phyloP scores from a whole-genome alignment of 2,888 invertebrate genomes.

The Ecdyonurus torrentis region DNA sequence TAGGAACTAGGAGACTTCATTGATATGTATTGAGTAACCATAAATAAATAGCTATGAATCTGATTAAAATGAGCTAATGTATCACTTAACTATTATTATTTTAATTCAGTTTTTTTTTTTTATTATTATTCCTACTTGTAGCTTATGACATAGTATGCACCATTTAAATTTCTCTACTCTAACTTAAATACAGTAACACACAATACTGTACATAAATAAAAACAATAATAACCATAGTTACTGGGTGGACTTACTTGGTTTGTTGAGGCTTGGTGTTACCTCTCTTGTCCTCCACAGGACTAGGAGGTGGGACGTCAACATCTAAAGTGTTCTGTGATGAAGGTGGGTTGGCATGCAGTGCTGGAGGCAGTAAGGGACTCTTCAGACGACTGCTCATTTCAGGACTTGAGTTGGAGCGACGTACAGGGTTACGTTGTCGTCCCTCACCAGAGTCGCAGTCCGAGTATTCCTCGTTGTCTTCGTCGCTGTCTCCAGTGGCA shows the following conservation, averaged over 20 bases:
- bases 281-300: slow-evolving; percentile 16
- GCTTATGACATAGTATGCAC: too few relatives aligned
- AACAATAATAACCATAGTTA: too few relatives aligned
- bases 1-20: too few relatives aligned
- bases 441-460: slow-evolving; percentile 13
- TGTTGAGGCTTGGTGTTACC: slow-evolving; percentile 25
- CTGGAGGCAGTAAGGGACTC: slow-evolving; percentile 35
- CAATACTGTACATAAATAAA: too few relatives aligned
- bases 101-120: too few relatives aligned
- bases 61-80: too few relatives aligned
- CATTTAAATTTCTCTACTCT: too few relatives aligned
- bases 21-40: too few relatives aligned
- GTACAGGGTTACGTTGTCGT: slow-evolving; percentile 62
- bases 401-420: slow-evolving; percentile 78
- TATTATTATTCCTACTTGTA: too few relatives aligned
- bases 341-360: neutral
- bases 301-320: neutral
- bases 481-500: neutral
- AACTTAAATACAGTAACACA: too few relatives aligned
- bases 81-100: too few relatives aligned
- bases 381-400: slow-evolving; percentile 86
- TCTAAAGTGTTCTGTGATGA: neutral
- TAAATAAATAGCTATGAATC: too few relatives aligned
- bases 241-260: neutral
- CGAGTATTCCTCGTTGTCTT: neutral